A percentile compares a stretch with the other conserved stretches of the same genome.
Conservation (phyloP, 2,797 vertebrate species). For the Calcarius lapponicus region DNA sequence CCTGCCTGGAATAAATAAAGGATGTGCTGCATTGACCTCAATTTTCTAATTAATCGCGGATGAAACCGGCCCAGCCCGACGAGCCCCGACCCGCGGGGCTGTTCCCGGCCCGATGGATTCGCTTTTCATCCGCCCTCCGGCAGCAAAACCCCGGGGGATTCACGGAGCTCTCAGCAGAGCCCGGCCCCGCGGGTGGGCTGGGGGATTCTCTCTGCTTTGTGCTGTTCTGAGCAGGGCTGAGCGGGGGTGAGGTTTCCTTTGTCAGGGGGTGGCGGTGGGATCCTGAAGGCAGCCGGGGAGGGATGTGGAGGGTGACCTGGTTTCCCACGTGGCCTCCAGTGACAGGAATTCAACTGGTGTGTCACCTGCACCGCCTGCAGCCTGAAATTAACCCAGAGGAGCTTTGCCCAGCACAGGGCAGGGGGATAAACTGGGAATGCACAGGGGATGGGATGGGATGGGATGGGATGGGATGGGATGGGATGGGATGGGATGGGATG, state of each 20-base stretch:
- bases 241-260: neutral
- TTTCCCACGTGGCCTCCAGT: neutral
- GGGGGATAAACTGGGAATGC: neutral
- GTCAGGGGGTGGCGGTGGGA: neutral
- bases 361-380: neutral
- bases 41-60: neutral
- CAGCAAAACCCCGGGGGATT: neutral
- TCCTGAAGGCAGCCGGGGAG: fast-evolving
- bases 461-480: neutral
- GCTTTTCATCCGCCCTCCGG: neutral
- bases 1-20: neutral
- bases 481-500: neutral
- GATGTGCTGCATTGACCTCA: neutral
- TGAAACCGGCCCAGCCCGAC: fast-evolving
- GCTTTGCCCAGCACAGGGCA: neutral
- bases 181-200: neutral
- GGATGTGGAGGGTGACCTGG: neutral
- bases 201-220: fast-evolving
- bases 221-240: neutral
- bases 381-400: neutral
- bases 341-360: neutral
- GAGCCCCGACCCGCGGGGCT: neutral
- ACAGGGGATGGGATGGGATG: neutral
- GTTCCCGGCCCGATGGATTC: neutral
- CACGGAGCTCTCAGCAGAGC: neutral